Base-by-base conservation (phyloP, 2,797 vertebrate species). In the Sebastes matsubarae region DNA sequence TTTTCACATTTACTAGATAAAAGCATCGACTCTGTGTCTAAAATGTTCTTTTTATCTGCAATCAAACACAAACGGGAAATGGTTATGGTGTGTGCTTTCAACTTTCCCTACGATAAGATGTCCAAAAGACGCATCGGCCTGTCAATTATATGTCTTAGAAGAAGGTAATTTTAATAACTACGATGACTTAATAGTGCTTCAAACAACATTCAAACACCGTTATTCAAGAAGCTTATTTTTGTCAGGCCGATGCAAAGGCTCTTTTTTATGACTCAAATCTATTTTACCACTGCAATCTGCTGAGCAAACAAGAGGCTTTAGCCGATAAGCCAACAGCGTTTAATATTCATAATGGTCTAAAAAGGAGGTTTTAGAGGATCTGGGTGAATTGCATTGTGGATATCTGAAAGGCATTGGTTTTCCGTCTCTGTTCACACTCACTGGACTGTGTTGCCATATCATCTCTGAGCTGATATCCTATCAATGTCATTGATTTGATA, bases 251-350 rank as follows among this genome's bases (percentile, higher is more conserved):
- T 20, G 72, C 68, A 83, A 82, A 80, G 42, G 1, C 83, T 79
- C 54, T 75, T 82, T 52, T 75, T 81, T 25, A 55, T 46, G 61
- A 83, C 75, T 79, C 75, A 58, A 75, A 86, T 90, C 73, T 82
- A 65, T 86, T 85, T 87, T 25, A 66, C 73, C 20, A 22, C 38
- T 29, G 65, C 88, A 87, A 88, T 93, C 83, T 88, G 73, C 81
- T 87, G 83, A 91, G 75, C 79, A 91, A 94, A 92, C 90, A 89
- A 78, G 54, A 78, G 68, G 87, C 76, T 88, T 84, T 68, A 84
- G 81, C 65, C 20, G 14, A 79, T 61, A 60, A 72, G 66, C 60
- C 69, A 13, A 16, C 38, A 66, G 60, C 3, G 14, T 77, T 90
- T 82, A 87, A 76, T 86, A 92, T 86, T 90, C 87, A 89, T 77